phyloP scores from a whole-genome alignment of 2,113 vertebrate species.

The Trichomycterus rosablanca region DNA sequence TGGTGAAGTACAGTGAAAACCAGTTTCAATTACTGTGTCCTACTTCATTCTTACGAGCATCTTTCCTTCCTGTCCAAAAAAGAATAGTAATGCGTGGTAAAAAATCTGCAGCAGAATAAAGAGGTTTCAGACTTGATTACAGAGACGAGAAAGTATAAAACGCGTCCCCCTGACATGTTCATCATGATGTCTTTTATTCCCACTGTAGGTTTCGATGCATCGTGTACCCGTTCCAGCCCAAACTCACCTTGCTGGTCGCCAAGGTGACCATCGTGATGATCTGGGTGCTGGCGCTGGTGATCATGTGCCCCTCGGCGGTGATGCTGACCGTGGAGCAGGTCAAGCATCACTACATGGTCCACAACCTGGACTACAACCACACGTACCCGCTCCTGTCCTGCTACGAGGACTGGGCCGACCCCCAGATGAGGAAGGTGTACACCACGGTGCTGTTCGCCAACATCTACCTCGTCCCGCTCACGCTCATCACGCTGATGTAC shows the following conservation, averaged over 20 bases:
- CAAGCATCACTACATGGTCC: slow-evolving; percentile 64
- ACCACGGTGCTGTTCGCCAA: slow-evolving; percentile 69
- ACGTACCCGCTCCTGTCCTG: slow-evolving; percentile 66
- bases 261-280: slow-evolving; percentile 67
- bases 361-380: slow-evolving; percentile 59
- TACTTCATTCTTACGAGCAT: too few relatives aligned
- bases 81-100: too few relatives aligned
- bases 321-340: slow-evolving; percentile 65
- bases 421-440: slow-evolving; percentile 70
- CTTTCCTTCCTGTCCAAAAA: too few relatives aligned
- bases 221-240: slow-evolving; percentile 70
- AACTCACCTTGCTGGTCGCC: slow-evolving; percentile 61
- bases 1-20: too few relatives aligned
- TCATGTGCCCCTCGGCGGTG: slow-evolving; percentile 70
- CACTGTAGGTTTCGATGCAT: slow-evolving; percentile 70
- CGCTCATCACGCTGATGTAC: slow-evolving; percentile 69
- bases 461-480: slow-evolving; percentile 71
- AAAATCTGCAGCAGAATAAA: too few relatives aligned
- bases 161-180: too few relatives aligned
- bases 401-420: slow-evolving; percentile 71
- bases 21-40: too few relatives aligned
- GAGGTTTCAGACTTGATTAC: too few relatives aligned
- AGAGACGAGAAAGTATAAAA: too few relatives aligned
- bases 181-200: neutral
- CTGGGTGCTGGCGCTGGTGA: slow-evolving; percentile 66